A percentile compares a stretch with the other conserved stretches of the same genome.
Conservation (phyloP, 2,797 vertebrate species). For the Gallinago solitaria region DNA sequence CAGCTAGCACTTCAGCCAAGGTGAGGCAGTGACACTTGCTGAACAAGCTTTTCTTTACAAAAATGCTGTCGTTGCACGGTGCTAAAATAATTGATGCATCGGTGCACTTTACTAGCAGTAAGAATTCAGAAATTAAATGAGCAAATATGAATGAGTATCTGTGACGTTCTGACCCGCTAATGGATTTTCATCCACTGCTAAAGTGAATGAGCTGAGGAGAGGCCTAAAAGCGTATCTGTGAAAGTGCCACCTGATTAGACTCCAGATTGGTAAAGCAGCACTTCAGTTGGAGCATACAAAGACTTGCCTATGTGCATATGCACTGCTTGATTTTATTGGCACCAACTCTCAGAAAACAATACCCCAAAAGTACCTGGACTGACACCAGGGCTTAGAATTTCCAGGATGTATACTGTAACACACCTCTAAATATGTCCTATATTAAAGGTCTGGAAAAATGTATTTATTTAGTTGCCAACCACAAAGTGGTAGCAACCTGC, state of each 20-base stretch:
- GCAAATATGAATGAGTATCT: background rate
- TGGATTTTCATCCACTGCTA: background rate
- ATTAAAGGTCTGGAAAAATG: background rate
- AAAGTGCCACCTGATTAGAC: background rate
- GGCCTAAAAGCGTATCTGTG: constrained; percentile 4
- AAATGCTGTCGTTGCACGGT: fast-evolving
- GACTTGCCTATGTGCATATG: background rate
- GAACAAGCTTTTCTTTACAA: background rate
- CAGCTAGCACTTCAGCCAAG: background rate
- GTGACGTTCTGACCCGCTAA: background rate
- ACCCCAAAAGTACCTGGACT: background rate
- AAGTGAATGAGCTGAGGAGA: background rate
- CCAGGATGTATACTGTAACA: background rate
- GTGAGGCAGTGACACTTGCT: background rate
- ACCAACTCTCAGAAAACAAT: background rate
- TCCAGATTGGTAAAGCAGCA: background rate
- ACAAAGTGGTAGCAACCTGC: fast-evolving
- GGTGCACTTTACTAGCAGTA: background rate
- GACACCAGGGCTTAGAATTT: background rate
- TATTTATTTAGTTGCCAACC: background rate
- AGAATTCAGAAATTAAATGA: constrained; percentile 18
- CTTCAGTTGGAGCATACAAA: background rate
- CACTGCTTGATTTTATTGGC: background rate
- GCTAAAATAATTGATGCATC: background rate
- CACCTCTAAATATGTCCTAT: background rate